Evolutionary conservation across 2,888 invertebrate genomes (phyloP).

Genomic region (Clepsis dumicolana): DNA sequence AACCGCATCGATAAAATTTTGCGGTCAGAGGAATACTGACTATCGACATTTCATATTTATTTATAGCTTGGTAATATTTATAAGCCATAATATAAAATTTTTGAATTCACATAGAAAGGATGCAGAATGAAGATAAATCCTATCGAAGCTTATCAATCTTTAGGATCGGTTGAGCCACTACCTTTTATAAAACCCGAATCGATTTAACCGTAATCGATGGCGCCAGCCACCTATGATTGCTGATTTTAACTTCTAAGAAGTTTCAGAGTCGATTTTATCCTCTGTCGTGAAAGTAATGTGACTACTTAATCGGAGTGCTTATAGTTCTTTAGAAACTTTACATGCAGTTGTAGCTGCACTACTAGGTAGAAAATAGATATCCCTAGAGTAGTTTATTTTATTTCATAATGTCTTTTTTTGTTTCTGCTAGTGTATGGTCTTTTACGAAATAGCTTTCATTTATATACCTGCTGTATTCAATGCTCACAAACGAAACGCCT

Average conservation of each 20-base stretch:
- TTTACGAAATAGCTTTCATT: no score
- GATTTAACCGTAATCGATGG: slow-evolving; percentile 6
- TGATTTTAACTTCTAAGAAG: neutral
- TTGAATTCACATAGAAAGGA: neutral
- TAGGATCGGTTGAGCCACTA: neutral
- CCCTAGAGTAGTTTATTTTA: no score
- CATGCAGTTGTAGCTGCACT: no score
- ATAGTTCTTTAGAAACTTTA: neutral
- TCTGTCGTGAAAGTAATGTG: neutral
- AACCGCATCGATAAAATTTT: slow-evolving; percentile 23
- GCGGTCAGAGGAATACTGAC: slow-evolving; percentile 24
- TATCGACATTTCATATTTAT: slow-evolving; percentile 4
- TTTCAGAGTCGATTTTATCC: neutral
- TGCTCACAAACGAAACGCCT: no score
- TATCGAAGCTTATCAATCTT: neutral
- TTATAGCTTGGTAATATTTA: neutral
- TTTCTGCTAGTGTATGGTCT: no score
- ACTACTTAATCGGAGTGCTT: neutral
- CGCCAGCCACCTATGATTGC: neutral
- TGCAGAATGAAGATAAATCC: neutral
- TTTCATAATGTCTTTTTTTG: no score
- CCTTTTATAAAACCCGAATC: neutral
- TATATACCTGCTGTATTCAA: no score
- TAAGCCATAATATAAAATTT: neutral
- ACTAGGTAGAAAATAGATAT: no score